A percentile compares a stretch with the other conserved stretches of the same genome.
phyloP scores from a whole-genome alignment of 2,888 invertebrate species.

The Aleiodes alternator region DNA sequence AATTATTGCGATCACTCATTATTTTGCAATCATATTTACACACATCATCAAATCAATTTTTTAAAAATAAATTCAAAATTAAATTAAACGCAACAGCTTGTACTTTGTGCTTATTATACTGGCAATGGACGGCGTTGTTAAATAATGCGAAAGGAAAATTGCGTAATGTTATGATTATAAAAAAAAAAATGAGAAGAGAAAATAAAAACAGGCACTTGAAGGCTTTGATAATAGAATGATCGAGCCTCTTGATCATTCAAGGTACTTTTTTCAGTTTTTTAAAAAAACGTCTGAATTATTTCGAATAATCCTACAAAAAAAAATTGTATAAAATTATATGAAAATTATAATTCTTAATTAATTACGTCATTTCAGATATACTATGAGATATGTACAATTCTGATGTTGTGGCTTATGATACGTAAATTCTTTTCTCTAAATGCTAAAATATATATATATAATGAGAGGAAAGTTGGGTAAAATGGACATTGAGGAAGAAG shows the following conservation, averaged over 20 bases:
- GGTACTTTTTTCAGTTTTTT: no score
- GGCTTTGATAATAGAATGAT: no score
- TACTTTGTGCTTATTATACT: constrained; percentile 60
- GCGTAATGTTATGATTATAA: no score
- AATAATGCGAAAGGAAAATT: constrained; percentile 15
- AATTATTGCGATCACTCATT: constrained; percentile 40
- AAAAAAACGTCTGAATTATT: not conserved
- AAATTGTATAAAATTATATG: not conserved
- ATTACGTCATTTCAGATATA: not conserved
- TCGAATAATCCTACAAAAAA: not conserved
- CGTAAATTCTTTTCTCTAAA: not conserved
- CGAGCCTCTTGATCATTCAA: no score
- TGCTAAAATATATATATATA: constrained; percentile 20
- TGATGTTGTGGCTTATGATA: not conserved
- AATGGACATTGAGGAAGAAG: not conserved
- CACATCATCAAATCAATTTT: constrained; percentile 20
- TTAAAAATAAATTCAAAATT: not conserved
- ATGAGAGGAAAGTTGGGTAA: no score
- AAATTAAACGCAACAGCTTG: constrained; percentile 43
- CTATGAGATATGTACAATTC: not conserved
- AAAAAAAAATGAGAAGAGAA: no score
- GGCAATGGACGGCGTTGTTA: constrained; percentile 58
- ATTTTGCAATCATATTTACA: constrained; percentile 23
- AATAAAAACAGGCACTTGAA: no score
- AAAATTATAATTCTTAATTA: not conserved